phyloP scores from a whole-genome alignment of 2,113 vertebrate genomes.

The Prionailurus viverrinus region DNA sequence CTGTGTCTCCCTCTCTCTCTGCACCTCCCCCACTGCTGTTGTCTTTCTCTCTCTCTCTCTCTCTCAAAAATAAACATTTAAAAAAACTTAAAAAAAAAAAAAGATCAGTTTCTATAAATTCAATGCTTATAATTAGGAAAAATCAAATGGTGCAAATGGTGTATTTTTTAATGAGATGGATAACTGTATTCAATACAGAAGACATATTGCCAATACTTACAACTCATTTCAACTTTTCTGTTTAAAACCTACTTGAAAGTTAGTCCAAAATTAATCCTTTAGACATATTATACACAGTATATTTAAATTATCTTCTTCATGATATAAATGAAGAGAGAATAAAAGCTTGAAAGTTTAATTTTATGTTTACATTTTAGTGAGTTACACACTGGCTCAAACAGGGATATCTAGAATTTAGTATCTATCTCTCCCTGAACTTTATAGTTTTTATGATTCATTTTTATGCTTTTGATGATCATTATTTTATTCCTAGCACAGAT shows the following conservation, averaged over 20 bases:
- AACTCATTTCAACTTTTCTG: slow-evolving; percentile 27
- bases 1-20: too few species aligned
- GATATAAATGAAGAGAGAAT: background rate
- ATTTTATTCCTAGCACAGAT: background rate
- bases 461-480: background rate
- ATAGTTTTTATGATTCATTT: background rate
- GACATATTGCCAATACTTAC: background rate
- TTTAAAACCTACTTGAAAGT: slow-evolving; percentile 21
- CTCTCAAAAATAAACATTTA: too few species aligned
- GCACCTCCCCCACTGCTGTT: too few species aligned
- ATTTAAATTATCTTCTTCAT: slow-evolving; percentile 13
- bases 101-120: background rate
- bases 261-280: slow-evolving; percentile 34
- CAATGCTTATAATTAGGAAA: background rate
- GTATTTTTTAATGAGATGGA: background rate
- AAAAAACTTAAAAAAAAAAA: background rate
- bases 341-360: background rate
- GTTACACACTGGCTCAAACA: background rate
- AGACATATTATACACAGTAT: background rate
- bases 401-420: background rate
- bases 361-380: slow-evolving; percentile 32
- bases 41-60: too few species aligned
- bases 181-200: background rate
- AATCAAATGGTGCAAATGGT: background rate
- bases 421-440: background rate